phyloP scores from a whole-genome alignment of 2,113 vertebrate species.

The Oryctolagus cuniculus region mOryCun1.1 NC_091439.1:40808001-40808500 shows the following conservation, averaged over 20 bases:
- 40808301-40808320: neutral
- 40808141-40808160: neutral
- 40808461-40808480: too few species aligned
- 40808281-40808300: neutral
- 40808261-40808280: neutral
- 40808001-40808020: too few species aligned
- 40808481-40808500: neutral
- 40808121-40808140: neutral
- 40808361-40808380: neutral
- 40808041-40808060: too few species aligned
- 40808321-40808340: neutral
- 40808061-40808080: too few species aligned
- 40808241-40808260: neutral
- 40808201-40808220: constrained; percentile 19
- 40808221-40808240: neutral
- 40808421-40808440: neutral
- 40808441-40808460: neutral
- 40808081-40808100: neutral
- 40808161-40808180: neutral
- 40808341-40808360: neutral
- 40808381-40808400: neutral
- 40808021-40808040: too few species aligned
- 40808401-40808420: neutral
- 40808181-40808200: neutral
- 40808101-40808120: neutral